A percentile compares a stretch with the other conserved stretches of the same genome.
Conservation (phyloP, 2,797 vertebrate genomes). For the Myripristis murdjan region DNA sequence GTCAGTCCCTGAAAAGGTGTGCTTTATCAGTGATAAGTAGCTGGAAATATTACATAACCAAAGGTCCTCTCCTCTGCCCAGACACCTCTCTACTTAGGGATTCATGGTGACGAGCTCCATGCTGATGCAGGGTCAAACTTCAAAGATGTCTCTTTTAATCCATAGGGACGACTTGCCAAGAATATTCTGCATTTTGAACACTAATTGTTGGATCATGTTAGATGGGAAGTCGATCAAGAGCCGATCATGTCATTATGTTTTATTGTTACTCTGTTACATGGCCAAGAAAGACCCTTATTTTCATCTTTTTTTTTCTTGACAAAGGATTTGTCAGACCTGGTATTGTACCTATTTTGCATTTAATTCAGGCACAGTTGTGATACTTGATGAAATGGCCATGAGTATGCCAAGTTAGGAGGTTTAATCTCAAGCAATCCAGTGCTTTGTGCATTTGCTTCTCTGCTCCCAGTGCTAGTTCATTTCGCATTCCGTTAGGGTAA, state of each 20-base stretch:
- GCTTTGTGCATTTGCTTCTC: not conserved
- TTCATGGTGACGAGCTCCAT: slow-evolving; percentile 5
- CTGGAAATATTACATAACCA: not conserved
- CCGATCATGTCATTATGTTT: slow-evolving; percentile 6
- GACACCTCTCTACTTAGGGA: not conserved
- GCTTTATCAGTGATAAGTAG: not conserved
- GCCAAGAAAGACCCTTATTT: slow-evolving; percentile 1
- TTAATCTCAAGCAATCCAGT: not conserved
- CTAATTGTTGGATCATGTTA: not conserved
- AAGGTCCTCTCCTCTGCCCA: not conserved
- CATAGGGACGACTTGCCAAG: not conserved
- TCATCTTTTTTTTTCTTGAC: not conserved
- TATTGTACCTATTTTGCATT: no score
- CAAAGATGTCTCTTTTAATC: slow-evolving; percentile 16
- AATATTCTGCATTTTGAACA: not conserved
- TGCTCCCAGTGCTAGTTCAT: not conserved
- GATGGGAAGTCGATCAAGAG: slow-evolving; percentile 10
- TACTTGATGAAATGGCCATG: no score
- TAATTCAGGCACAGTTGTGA: no score
- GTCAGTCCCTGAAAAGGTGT: not conserved
- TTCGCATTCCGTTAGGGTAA: not conserved
- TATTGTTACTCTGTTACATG: slow-evolving; percentile 8
- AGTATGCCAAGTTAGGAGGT: not conserved
- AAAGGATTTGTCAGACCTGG: not conserved
- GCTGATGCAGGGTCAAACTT: slow-evolving; percentile 11